These are phyloP conservation scores for Hymenopus coronatus DNA, from an alignment of 2,888 invertebrate genomes.

Conservation along the genomic window DNA sequence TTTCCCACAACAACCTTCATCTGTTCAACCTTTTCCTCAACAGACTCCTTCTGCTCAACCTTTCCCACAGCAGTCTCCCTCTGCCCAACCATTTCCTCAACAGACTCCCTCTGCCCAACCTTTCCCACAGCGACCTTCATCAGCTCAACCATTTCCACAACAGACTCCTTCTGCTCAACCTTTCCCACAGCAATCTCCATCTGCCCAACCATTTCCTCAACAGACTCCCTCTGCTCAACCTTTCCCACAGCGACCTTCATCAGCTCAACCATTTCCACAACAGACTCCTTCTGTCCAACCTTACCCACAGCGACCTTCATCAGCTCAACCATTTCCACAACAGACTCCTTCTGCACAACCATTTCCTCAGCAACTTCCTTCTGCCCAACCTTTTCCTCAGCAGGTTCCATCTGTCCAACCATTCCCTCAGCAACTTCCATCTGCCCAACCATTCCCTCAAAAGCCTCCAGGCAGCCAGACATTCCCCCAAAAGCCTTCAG, in stretches of 20 bases:
- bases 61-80: not conserved
- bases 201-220: slow-evolving; percentile 44
- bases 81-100: not conserved
- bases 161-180: not conserved
- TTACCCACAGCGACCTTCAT: not conserved
- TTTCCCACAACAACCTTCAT: slow-evolving; percentile 23
- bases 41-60: not conserved
- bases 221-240: slow-evolving; percentile 40
- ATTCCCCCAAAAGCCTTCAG: slow-evolving; percentile 41
- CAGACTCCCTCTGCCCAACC: not conserved
- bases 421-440: not conserved
- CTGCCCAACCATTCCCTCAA: not conserved
- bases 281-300: not conserved
- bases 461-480: not conserved
- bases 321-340: slow-evolving; percentile 32
- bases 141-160: not conserved
- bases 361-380: not conserved
- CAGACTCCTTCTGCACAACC: slow-evolving; percentile 17
- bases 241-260: not conserved
- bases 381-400: not conserved
- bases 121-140: slow-evolving; percentile 3
- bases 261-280: not conserved
- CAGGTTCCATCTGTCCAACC: not conserved
- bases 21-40: slow-evolving; percentile 11
- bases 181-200: slow-evolving; percentile 12